These are phyloP conservation scores for Myxocyprinus asiaticus DNA, from an alignment of 2,113 vertebrate species.

Conservation along the genomic window DNA sequence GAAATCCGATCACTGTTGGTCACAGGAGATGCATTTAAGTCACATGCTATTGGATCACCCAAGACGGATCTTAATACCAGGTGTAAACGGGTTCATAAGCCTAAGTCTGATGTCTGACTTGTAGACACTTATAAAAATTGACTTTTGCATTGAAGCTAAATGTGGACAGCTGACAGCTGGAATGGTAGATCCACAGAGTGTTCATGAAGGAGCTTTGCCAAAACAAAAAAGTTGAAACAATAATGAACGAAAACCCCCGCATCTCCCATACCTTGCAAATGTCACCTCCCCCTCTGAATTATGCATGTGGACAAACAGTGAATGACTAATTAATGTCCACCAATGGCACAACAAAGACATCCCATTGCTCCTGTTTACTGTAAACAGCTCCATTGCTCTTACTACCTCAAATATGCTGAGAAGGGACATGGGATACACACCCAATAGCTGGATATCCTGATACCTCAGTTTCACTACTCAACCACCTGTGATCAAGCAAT, in stretches of 20 bases:
- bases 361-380: conserved; percentile 51
- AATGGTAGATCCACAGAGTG: conserved; percentile 9
- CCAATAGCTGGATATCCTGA: conserved; percentile 56
- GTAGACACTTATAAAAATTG: too few species aligned
- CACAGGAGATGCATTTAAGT: too few species aligned
- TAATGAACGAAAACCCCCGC: conserved; percentile 43
- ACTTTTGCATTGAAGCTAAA: neutral
- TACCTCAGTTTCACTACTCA: neutral
- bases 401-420: conserved; percentile 23
- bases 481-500: neutral
- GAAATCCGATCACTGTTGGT: too few species aligned
- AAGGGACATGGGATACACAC: conserved; percentile 14
- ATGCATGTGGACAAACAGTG: conserved; percentile 67
- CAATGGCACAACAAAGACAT: conserved; percentile 60
- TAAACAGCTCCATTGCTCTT: conserved; percentile 58
- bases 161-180: neutral
- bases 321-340: conserved; percentile 73
- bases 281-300: conserved; percentile 72
- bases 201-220: conserved; percentile 18
- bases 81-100: too few species aligned
- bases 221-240: conserved; percentile 38
- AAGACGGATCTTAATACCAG: too few species aligned
- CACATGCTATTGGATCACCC: too few species aligned
- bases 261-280: conserved; percentile 56
- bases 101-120: too few species aligned